Evolutionary conservation across 1,140 invertebrate species (phyloP), one percentile per base, ranked within the genome.

Genomic region (Pinna nobilis): DNA sequence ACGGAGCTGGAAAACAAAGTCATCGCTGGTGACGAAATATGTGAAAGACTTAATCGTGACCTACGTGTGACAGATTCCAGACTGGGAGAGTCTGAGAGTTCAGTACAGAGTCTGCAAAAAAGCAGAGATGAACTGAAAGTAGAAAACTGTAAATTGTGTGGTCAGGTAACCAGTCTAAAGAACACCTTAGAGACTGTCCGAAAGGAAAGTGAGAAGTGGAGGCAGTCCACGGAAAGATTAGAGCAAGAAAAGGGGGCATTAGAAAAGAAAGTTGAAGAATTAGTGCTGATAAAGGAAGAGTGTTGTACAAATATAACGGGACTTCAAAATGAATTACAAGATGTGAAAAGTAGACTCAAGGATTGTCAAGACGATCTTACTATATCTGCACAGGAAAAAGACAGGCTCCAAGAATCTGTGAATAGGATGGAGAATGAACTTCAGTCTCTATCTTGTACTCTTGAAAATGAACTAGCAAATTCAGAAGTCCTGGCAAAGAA

Each of bases 141-240:
- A n/a, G 53, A 44, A 28, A 69, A 69, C 37, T 41, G 25, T 39
- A 57, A 69, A 44, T 32, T 69, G 50, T 57, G 44, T 32, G 39
- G 50, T 33, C 28, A 41, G 30, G 51, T 59, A 5, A 35, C 66
- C 20, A 57, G 32, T 15, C 44, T 63, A 20, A 63, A 37, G 20
- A 63, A 32, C 39, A 63, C 28, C 18, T 25, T 63, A 35, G 59
- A 35, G 25, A 33, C 33, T 20, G 55, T 59, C 4, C 55, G 55
- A n/a, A 33, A 4, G n/a, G 30, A 59, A 35, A 59, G 55, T 35
- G 55, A 59, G n/a, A n/a, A n/a, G n/a, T 59, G 55, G 37, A 35
- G 30, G 33, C 4, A 18, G 37, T n/a, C 7, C 28, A 18, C 55
- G 37, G 32, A 20, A 35, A 33, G 55, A 59, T 59, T 33, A 59